Percentiles rank a stretch among this genome's conserved stretches.
These are phyloP conservation scores for Laterallus jamaicensis DNA, from an alignment of 2,113 vertebrate genomes.

Conservation along the genomic window DNA sequence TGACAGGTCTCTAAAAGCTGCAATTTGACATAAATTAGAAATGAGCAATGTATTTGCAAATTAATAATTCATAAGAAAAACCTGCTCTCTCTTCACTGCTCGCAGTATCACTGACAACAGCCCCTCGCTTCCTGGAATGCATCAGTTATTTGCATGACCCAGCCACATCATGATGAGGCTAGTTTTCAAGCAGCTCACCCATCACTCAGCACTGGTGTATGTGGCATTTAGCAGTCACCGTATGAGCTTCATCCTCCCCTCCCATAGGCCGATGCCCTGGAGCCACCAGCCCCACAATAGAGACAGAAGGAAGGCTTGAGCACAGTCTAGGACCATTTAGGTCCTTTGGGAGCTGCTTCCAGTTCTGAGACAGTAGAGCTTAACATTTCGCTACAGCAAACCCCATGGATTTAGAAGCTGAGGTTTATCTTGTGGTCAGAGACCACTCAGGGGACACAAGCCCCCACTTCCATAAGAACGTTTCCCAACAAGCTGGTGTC, in stretches of 20 bases:
- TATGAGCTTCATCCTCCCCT: not conserved
- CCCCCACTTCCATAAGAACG: not conserved
- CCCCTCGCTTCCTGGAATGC: not conserved
- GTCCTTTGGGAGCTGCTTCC: not conserved
- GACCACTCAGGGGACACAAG: not conserved
- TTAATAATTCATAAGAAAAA: constrained; percentile 40
- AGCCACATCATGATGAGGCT: not conserved
- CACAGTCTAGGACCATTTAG: not conserved
- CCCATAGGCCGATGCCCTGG: not conserved
- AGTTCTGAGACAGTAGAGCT: not conserved
- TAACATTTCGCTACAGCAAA: not conserved
- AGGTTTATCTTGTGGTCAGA: not conserved
- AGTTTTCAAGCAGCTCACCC: not conserved
- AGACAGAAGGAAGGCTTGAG: not conserved
- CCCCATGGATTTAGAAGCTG: not conserved
- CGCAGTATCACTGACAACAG: not conserved
- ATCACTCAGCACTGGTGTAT: not conserved
- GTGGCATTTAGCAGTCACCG: fast-evolving
- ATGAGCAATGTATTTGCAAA: not conserved
- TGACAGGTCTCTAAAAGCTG: not conserved
- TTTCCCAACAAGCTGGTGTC: not conserved
- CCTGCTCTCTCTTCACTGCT: not conserved
- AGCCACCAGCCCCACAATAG: not conserved
- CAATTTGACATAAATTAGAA: constrained; percentile 3
- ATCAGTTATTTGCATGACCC: not conserved